These are phyloP conservation scores for Lasioglossum calceatum DNA, from an alignment of 2,888 invertebrate genomes.

Conservation along the genomic window DNA sequence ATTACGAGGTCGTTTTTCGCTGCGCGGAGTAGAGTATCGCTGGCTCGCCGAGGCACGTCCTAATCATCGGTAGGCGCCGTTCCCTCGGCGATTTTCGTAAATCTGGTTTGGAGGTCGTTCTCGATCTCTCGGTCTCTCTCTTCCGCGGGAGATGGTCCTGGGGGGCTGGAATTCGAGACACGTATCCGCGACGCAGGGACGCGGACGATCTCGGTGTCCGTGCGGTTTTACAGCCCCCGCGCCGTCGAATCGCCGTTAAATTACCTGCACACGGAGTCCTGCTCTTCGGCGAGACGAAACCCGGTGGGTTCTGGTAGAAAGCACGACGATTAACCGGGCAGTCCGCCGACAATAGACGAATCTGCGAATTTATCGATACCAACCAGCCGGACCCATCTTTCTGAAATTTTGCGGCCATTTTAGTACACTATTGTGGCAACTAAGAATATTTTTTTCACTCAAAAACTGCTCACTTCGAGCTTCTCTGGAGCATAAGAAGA, in stretches of 20 bases:
- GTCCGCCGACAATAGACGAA: background rate
- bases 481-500: too few species aligned
- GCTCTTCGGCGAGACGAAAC: background rate
- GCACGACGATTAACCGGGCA: constrained; percentile 1
- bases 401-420: background rate
- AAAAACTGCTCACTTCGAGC: too few species aligned
- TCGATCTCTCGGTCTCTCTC: background rate
- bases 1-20: constrained; percentile 78
- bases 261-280: background rate
- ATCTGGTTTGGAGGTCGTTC: constrained; percentile 14
- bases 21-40: constrained; percentile 47
- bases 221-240: constrained; percentile 6
- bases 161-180: constrained; percentile 35
- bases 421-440: background rate
- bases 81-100: constrained; percentile 46
- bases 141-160: background rate
- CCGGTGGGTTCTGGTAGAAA: background rate
- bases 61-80: constrained; percentile 12
- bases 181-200: constrained; percentile 17
- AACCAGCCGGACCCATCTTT: too few species aligned
- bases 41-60: constrained; percentile 49
- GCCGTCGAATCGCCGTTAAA: constrained; percentile 16
- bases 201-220: constrained; percentile 1
- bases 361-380: background rate
- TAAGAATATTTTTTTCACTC: background rate